A percentile compares a stretch with the other conserved stretches of the same genome.
Conservation (phyloP, 1,140 invertebrate genomes). For the Choristoneura fumiferana region DNA sequence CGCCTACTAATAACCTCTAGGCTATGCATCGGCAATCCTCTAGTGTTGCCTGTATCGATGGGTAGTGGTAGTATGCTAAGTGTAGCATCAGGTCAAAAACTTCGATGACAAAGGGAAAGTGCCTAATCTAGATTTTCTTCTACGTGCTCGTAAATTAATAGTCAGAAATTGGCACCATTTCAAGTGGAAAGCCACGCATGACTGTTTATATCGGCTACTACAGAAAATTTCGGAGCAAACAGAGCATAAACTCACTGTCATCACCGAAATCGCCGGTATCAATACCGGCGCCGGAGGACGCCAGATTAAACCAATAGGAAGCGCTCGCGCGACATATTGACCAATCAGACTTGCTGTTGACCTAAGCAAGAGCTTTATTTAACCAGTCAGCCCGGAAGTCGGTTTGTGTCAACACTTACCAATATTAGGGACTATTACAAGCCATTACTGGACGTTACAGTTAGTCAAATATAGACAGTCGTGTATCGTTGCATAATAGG, state of each 20-base stretch:
- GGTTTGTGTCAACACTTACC: not conserved
- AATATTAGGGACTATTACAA: conserved; percentile 13
- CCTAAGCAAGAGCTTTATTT: conserved; percentile 1
- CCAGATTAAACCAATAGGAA: not conserved
- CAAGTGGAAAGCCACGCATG: not conserved
- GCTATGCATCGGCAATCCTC: too few relatives aligned
- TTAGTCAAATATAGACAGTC: conserved; percentile 6
- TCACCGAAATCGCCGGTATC: not conserved
- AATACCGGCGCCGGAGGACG: not conserved
- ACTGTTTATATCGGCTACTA: not conserved
- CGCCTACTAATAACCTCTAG: too few relatives aligned
- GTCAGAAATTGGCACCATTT: too few relatives aligned
- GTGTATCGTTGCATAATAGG: not conserved
- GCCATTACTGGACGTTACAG: conserved; percentile 12
- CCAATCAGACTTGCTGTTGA: conserved; percentile 1
- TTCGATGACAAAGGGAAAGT: too few relatives aligned
- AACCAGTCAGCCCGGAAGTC: conserved; percentile 9
- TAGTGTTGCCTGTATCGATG: too few relatives aligned
- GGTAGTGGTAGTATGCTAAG: too few relatives aligned
- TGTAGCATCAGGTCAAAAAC: too few relatives aligned
- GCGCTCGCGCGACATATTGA: not conserved
- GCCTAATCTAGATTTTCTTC: too few relatives aligned
- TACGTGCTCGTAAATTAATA: too few relatives aligned
- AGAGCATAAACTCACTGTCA: not conserved
- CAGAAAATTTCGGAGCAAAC: conserved; percentile 6